phyloP scores from a whole-genome alignment of 1,140 invertebrate genomes.

The Neotoxoptera formosana region DNA sequence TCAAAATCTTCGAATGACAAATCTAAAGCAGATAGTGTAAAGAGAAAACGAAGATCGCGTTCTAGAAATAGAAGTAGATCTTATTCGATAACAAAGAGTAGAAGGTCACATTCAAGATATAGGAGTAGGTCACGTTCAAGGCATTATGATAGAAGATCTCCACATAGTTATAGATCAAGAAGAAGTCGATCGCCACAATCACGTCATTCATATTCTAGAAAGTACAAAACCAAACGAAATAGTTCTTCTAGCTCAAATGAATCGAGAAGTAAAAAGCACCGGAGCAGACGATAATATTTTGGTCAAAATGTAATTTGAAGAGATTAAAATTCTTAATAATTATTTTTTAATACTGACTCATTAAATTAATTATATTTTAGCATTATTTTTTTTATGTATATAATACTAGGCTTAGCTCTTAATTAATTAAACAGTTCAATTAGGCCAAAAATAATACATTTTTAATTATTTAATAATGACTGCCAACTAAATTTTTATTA shows the following conservation, averaged over 20 bases:
- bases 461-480: slow-evolving; percentile 12
- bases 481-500: neutral
- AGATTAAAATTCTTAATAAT: neutral
- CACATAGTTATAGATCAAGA: slow-evolving; percentile 42
- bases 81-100: slow-evolving; percentile 16
- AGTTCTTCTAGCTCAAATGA: slow-evolving; percentile 50
- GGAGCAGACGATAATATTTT: slow-evolving; percentile 9
- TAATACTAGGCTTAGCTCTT: neutral
- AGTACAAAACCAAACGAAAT: slow-evolving; percentile 35
- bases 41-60: slow-evolving; percentile 16
- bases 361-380: slow-evolving; percentile 37
- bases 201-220: neutral
- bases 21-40: neutral
- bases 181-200: slow-evolving; percentile 12
- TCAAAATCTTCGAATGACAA: slow-evolving; percentile 17
- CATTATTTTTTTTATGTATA: neutral
- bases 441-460: neutral
- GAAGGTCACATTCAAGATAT: slow-evolving; percentile 18
- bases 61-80: slow-evolving; percentile 49
- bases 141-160: slow-evolving; percentile 16
- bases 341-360: neutral
- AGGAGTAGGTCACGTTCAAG: slow-evolving; percentile 31
- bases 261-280: slow-evolving; percentile 41
- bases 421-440: neutral
- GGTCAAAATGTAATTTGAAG: neutral